Base-by-base conservation (phyloP, 2,888 invertebrate genomes). In the Pseudococcus longispinus region DNA sequence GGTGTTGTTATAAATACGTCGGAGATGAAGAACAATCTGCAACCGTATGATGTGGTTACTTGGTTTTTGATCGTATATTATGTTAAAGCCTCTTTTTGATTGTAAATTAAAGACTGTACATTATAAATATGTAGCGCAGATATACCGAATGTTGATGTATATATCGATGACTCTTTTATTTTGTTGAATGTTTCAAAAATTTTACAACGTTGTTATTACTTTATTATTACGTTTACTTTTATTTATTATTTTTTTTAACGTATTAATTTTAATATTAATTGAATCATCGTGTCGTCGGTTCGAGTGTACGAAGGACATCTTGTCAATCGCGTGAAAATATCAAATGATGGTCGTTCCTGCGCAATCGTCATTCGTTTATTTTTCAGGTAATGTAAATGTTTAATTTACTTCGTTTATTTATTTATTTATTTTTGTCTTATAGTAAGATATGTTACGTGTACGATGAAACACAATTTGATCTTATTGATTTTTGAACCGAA, bases 41-140 rank as follows among this genome's bases (percentile, higher is more conserved):
- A 29, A 18, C 18, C 29, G 70, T 70, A 29, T 65, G 65, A 60
- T 29, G 18, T 70, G 70, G 70, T 70, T 70, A 70, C 70, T 65
- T 29, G 29, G 29, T 26, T 29, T 29, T 70, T 29, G 70, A 29
- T 70, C 29, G 29, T 70, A 70, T 26, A 37, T 26, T 23, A 5
- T 70, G 70, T 70, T 70, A 70, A 70, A 42, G 11, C 11, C 2
- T 20, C 42, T 1, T 80, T 77, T 77, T 77, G 37, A 37, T 32
- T n/a, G 29, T 77, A 77, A 77, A 13, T 18, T 80, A 80, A 80
- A 80, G 77, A 80, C 77, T 80, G 77, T 80, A 20, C 20, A 80
- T 42, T 60, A 60, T 60, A 60, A 20, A n/a, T 77, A 42, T 42
- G 42, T 80, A 80, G 77, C 20, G 29, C 77, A 11, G 77, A 80